These are phyloP conservation scores for Gari tellinella DNA, from an alignment of 2,888 invertebrate genomes.

Conservation along the genomic window DNA sequence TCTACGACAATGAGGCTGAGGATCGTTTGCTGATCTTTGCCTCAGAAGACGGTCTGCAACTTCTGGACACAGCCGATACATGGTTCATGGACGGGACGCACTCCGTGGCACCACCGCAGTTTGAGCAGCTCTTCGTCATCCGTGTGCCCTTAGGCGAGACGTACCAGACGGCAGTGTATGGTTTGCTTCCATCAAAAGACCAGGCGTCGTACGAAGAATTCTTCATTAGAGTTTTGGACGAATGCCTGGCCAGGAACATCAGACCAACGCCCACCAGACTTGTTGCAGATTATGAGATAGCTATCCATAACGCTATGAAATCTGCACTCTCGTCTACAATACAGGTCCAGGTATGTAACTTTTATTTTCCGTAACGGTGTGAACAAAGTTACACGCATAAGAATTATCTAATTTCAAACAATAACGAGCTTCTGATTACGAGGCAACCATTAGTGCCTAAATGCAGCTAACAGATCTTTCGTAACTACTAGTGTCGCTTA, in stretches of 20 bases:
- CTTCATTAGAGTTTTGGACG: slow-evolving; percentile 24
- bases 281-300: slow-evolving; percentile 21
- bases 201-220: slow-evolving; percentile 27
- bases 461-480: no score
- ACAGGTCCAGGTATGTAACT: slow-evolving; percentile 15
- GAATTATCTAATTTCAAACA: no score
- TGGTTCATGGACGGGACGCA: slow-evolving; percentile 39
- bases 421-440: no score
- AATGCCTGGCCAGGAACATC: slow-evolving; percentile 15
- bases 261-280: slow-evolving; percentile 12
- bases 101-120: slow-evolving; percentile 20
- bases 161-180: slow-evolving; percentile 22
- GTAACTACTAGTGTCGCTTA: no score
- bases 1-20: slow-evolving; percentile 21
- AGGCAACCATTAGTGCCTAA: no score
- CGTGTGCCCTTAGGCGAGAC: slow-evolving; percentile 19
- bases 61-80: slow-evolving; percentile 17
- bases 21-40: slow-evolving; percentile 21
- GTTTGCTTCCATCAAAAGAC: slow-evolving; percentile 24
- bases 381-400: neutral
- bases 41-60: slow-evolving; percentile 9
- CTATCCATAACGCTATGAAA: slow-evolving; percentile 26
- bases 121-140: slow-evolving; percentile 11
- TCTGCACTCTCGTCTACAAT: slow-evolving; percentile 11
- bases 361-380: neutral